Base-by-base conservation (phyloP, 2,797 vertebrate genomes). In the Ctenochaetus hawaiiensis region DNA sequence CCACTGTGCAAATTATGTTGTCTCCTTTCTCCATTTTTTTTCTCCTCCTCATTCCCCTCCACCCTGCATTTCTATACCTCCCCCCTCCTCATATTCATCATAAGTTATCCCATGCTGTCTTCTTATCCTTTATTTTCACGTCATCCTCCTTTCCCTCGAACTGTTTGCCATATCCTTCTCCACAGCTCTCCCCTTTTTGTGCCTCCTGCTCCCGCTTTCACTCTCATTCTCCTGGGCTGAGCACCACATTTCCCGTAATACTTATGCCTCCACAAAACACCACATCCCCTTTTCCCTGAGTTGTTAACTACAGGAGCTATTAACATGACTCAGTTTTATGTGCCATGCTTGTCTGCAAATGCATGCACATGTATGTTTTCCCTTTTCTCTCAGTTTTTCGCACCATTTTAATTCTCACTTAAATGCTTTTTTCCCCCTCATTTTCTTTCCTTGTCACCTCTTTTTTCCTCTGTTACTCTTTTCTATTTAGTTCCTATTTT, bases 241-340 rank as follows among this genome's bases (percentile, higher is more conserved):
- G 85, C 82, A 82, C 81, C 91, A 91, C 76, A 90, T 94, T 94
- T 94, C 93, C 92, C 82, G 91, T 93, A 93, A 95, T 92, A 84
- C 90, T 87, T 84, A 62, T 88, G 77, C 84, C 85, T 92, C 91
- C 85, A 80, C 88, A 78, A 94, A 94, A 93, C 93, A 93, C 91
- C 89, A 93, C 87, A 88, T 91, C 89, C 92, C 88, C 49, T 85
- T 88, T 91, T 90, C 88, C 88, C 93, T 67, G 71, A 92, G 89
- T 90, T 93, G 89, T 94, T 94, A 94, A 94, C 91, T 91, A 93
- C 93, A 82, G 89, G 80, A 90, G 85, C 91, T 91, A 92, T 94
- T 93, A 93, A 93, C 86, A 87, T 93, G 87, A 85, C 87, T 88
- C 75, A 84, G 84, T 92, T 92, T 92, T 88, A 90, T 91, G 89